phyloP scores from a whole-genome alignment of 1,140 invertebrate species.

The Lamellibrachia luymesi region DNA sequence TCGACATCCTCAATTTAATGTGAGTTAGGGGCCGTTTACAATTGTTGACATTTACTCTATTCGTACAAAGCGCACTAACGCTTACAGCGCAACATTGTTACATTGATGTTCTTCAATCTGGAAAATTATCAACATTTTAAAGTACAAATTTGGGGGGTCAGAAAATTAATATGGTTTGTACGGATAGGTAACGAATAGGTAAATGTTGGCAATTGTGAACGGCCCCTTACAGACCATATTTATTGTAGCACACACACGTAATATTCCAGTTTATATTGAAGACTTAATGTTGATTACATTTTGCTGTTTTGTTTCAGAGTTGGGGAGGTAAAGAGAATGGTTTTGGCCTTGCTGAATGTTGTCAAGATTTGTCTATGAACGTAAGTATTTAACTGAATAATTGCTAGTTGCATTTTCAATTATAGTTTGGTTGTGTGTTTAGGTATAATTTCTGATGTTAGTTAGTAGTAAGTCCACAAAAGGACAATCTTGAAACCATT shows the following conservation, averaged over 20 bases:
- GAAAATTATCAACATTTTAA: no score
- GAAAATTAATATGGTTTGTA: no score
- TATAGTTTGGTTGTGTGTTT: neutral
- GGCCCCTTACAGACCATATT: neutral
- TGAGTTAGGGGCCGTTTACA: neutral
- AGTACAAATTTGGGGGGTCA: no score
- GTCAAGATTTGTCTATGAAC: constrained; percentile 63
- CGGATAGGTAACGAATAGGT: no score
- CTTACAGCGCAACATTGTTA: no score
- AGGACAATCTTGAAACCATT: no score
- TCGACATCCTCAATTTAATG: neutral
- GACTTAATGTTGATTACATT: neutral
- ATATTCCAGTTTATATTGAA: neutral
- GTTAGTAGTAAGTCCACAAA: neutral
- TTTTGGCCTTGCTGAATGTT: constrained; percentile 81
- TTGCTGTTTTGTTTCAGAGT: constrained; percentile 46
- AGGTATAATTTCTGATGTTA: neutral
- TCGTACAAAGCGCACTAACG: no score
- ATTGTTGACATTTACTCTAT: no score
- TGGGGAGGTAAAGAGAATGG: constrained; percentile 91
- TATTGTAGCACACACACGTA: neutral
- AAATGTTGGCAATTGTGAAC: no score
- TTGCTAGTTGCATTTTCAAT: neutral
- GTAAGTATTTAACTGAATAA: constrained; percentile 52
- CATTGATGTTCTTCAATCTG: no score